A percentile compares a stretch with the other conserved stretches of the same genome.
These are phyloP conservation scores for Caenorhabditis sp. DNA, from an alignment of 2,888 invertebrate genomes.

Conservation along the genomic window DNA sequence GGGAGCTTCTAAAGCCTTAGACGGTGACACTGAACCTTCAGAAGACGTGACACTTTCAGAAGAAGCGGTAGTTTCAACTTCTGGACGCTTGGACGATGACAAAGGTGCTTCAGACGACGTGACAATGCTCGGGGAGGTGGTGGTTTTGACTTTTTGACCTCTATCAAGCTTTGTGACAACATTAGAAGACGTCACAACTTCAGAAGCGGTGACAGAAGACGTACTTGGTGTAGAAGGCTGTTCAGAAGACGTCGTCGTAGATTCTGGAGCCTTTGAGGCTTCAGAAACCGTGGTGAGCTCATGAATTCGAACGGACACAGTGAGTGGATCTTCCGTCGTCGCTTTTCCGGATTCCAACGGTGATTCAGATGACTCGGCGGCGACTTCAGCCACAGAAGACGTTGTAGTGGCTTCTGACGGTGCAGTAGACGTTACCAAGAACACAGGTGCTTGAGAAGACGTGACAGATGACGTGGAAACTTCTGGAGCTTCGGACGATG, in stretches of 20 bases:
- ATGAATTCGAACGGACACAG: conserved; percentile 30
- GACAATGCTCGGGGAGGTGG: no score
- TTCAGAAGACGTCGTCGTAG: conserved; percentile 1
- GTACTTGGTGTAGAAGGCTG: neutral
- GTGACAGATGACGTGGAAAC: neutral
- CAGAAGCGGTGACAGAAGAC: conserved; percentile 5
- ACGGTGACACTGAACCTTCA: no score
- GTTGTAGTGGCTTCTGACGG: neutral
- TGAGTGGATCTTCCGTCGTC: conserved; percentile 30
- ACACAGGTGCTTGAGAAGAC: neutral
- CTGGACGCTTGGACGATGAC: neutral
- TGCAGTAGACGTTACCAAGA: neutral
- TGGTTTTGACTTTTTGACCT: neutral
- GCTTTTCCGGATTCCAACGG: no score
- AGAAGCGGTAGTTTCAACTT: neutral
- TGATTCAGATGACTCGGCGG: neutral
- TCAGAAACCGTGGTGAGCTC: conserved; percentile 22
- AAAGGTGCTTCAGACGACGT: neutral
- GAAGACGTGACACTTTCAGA: neutral
- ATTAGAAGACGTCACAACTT: neutral
- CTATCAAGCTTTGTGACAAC: neutral
- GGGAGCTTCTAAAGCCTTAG: no score
- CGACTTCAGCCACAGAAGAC: neutral
- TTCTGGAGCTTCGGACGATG: neutral
- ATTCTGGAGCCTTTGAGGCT: conserved; percentile 10